phyloP scores from a whole-genome alignment of 2,888 invertebrate species.

The Diploptera punctata region DNA sequence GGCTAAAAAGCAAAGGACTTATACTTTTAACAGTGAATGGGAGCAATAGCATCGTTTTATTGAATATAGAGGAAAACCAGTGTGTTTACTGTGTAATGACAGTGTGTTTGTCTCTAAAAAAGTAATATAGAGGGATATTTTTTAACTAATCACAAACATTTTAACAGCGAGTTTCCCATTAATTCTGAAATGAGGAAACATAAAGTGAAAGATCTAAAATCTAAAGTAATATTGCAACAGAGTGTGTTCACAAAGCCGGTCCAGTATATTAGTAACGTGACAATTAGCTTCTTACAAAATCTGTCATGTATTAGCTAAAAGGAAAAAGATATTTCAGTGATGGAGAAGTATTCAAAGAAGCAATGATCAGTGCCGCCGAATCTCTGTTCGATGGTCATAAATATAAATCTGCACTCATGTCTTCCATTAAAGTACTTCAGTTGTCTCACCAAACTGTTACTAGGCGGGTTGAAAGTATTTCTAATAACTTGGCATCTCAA shows the following conservation, averaged over 20 bases:
- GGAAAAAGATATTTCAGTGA: background rate
- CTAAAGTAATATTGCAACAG: constrained; percentile 8
- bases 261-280: background rate
- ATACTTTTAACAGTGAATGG: background rate
- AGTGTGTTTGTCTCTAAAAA: background rate
- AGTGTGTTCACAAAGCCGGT: constrained; percentile 6
- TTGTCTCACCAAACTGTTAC: no score
- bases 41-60: constrained; percentile 4
- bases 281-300: constrained; percentile 7
- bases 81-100: background rate
- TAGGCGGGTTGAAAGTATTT: no score
- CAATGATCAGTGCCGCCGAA: background rate
- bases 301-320: background rate
- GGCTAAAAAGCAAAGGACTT: background rate
- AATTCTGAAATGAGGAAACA: constrained; percentile 10
- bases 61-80: background rate
- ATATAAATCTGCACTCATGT: constrained; percentile 2
- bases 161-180: background rate
- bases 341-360: background rate
- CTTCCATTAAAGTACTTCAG: no score
- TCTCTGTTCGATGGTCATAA: constrained; percentile 4
- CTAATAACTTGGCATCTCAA: no score
- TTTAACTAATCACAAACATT: background rate
- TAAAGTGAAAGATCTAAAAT: constrained; percentile 8
- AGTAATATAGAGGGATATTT: background rate